Evolutionary conservation across 2,888 invertebrate species (phyloP).

Genomic region (Leptopterna dolabrata): DNA sequence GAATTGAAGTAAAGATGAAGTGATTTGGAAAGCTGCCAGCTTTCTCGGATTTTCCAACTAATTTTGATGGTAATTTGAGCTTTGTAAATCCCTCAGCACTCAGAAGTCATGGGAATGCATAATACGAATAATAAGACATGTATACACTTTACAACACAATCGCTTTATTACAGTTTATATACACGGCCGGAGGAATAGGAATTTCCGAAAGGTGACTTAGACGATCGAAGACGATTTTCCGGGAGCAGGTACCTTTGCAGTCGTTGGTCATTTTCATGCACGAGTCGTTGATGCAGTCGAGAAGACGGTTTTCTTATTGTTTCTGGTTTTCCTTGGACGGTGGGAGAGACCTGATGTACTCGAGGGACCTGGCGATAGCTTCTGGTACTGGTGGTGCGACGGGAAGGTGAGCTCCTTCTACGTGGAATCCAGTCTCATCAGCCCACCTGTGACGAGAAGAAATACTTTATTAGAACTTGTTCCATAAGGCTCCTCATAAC

Average conservation of each 20-base stretch:
- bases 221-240: background rate
- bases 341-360: constrained; percentile 68
- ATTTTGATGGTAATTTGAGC: too few relatives aligned
- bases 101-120: too few relatives aligned
- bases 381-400: constrained; percentile 59
- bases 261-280: background rate
- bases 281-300: background rate
- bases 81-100: too few relatives aligned
- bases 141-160: background rate
- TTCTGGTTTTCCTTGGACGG: constrained; percentile 31
- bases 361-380: constrained; percentile 69
- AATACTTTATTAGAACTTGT: constrained; percentile 67
- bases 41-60: too few relatives aligned
- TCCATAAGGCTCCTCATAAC: background rate
- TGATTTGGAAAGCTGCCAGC: too few relatives aligned
- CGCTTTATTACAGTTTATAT: constrained; percentile 29
- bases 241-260: background rate
- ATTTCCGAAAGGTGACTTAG: constrained; percentile 9
- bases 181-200: background rate
- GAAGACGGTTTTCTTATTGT: background rate
- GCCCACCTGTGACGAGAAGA: constrained; percentile 77
- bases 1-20: too few relatives aligned
- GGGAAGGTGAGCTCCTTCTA: constrained; percentile 51
- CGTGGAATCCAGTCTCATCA: constrained; percentile 56
- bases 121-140: too few relatives aligned